Evolutionary conservation across 1,140 invertebrate species (phyloP).

Genomic region (Bombus waltoni): DNA sequence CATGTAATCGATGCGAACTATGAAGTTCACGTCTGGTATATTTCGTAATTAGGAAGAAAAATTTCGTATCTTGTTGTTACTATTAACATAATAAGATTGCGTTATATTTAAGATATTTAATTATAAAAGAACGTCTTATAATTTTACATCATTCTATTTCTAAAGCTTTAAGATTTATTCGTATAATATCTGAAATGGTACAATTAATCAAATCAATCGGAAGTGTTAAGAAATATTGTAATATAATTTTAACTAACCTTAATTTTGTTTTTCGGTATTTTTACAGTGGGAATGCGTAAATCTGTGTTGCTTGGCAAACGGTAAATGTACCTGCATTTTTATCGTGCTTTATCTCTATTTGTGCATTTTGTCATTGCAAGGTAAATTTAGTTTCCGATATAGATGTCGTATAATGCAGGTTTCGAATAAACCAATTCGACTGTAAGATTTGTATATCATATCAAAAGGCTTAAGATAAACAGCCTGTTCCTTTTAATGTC

Average conservation of each 20-base stretch:
- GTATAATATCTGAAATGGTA: background rate
- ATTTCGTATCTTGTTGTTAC: slow-evolving; percentile 50
- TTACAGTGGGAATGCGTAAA: background rate
- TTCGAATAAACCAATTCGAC: background rate
- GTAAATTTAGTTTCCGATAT: background rate
- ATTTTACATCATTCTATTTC: slow-evolving; percentile 32
- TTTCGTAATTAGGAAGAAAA: slow-evolving; percentile 39
- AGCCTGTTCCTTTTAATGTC: background rate
- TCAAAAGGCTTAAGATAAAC: background rate
- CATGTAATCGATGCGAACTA: slow-evolving; percentile 24
- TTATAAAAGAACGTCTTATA: slow-evolving; percentile 42
- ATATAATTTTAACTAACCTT: slow-evolving; percentile 23
- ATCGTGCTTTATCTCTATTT: slow-evolving; percentile 8
- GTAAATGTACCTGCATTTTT: slow-evolving; percentile 37
- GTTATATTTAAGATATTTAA: slow-evolving; percentile 60
- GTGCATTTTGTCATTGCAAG: slow-evolving; percentile 20
- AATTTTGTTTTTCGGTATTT: slow-evolving; percentile 16
- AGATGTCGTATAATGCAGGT: background rate
- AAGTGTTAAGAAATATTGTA: background rate
- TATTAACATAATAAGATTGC: slow-evolving; percentile 9
- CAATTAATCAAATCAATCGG: slow-evolving; percentile 6
- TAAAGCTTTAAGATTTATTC: slow-evolving; percentile 33
- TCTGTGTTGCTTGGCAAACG: slow-evolving; percentile 8
- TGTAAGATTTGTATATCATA: no score
- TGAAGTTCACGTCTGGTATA: slow-evolving; percentile 55